A percentile compares a stretch with the other conserved stretches of the same genome.
phyloP scores from a whole-genome alignment of 2,113 vertebrate genomes.

The Perca fluviatilis region DNA sequence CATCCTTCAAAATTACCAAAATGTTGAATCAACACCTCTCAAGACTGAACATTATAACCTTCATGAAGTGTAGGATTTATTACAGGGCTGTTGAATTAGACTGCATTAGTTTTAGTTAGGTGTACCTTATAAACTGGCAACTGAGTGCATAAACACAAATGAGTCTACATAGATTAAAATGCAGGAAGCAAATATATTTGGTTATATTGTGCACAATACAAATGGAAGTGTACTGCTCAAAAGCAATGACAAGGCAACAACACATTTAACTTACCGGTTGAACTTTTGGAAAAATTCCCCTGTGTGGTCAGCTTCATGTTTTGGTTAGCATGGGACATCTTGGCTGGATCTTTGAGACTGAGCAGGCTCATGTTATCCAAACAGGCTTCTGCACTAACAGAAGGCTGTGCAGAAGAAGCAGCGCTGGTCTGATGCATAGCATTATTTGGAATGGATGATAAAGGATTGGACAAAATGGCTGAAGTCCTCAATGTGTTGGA shows the following conservation, averaged over 20 bases:
- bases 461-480: constrained; percentile 36
- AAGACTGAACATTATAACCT: neutral
- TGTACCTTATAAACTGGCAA: neutral
- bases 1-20: neutral
- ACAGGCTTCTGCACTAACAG: constrained; percentile 43
- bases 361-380: constrained; percentile 66
- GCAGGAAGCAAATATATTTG: neutral
- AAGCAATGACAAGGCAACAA: neutral
- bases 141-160: neutral
- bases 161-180: neutral
- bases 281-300: constrained; percentile 22
- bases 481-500: constrained; percentile 36
- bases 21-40: neutral
- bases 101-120: neutral
- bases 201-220: neutral
- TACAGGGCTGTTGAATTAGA: neutral
- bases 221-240: neutral
- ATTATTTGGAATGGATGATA: constrained; percentile 2
- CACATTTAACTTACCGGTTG: constrained; percentile 32
- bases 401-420: constrained; percentile 8
- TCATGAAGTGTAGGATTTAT: neutral
- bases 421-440: neutral
- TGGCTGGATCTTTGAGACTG: constrained; percentile 65
- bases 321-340: neutral
- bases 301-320: neutral